These are phyloP conservation scores for Hippocampus barbouri DNA, from an alignment of 2,113 vertebrate genomes.

Conservation along the genomic window DNA sequence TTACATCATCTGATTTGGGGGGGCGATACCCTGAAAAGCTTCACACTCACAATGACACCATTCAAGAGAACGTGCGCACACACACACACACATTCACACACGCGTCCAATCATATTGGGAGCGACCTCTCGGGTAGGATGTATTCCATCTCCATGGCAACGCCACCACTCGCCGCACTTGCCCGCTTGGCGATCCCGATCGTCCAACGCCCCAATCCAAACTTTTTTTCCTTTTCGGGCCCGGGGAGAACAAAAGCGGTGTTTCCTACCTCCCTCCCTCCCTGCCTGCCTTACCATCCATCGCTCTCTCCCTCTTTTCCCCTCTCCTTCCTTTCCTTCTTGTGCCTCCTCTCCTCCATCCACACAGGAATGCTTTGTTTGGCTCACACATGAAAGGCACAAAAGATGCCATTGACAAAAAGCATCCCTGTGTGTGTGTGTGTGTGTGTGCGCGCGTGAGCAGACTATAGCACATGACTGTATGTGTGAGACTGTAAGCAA, in stretches of 20 bases:
- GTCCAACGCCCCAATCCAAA: conserved; percentile 46
- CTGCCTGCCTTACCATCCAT: conserved; percentile 5
- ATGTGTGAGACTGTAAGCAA: not conserved
- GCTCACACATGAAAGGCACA: conserved; percentile 70
- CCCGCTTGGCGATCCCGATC: conserved; percentile 19
- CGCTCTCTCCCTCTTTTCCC: conserved; percentile 14
- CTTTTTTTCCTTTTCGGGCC: conserved; percentile 32
- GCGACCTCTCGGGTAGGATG: conserved; percentile 58
- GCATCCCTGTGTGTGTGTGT: conserved; percentile 39
- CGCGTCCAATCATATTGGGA: conserved; percentile 12
- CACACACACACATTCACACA: conserved; percentile 15
- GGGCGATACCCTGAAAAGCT: conserved; percentile 22
- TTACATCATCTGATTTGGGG: conserved; percentile 38
- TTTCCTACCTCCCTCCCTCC: conserved; percentile 30
- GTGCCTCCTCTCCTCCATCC: conserved; percentile 33
- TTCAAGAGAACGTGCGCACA: conserved; percentile 34
- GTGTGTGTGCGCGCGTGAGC: conserved; percentile 35
- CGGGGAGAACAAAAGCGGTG: conserved; percentile 32
- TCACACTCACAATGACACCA: conserved; percentile 51
- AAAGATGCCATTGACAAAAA: conserved; percentile 72
- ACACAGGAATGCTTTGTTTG: conserved; percentile 76
- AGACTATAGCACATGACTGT: conserved; percentile 28
- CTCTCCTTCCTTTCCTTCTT: conserved; percentile 21
- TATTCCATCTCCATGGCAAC: conserved; percentile 63
- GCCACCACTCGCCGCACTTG: conserved; percentile 21